These are phyloP conservation scores for Limonius californicus DNA, from an alignment of 1,140 invertebrate species.

Conservation along the genomic window DNA sequence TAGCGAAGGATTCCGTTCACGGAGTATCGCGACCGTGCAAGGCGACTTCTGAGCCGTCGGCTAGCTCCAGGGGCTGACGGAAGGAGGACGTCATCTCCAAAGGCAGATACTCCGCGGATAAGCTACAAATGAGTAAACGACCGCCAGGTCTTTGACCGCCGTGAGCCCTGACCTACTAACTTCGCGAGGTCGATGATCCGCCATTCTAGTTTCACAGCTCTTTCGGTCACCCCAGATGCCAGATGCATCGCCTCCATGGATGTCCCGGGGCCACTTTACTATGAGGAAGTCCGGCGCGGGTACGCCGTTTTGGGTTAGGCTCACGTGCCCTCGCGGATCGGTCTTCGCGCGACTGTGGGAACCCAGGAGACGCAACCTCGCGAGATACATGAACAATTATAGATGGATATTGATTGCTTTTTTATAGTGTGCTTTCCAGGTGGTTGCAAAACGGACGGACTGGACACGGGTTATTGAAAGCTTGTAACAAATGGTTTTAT, in stretches of 20 bases:
- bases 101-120: slow-evolving; percentile 16
- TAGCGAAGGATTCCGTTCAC: too few species aligned
- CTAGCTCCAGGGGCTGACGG: background rate
- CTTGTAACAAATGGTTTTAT: slow-evolving; percentile 29
- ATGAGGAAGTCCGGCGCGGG: slow-evolving; percentile 22
- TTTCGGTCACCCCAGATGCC: slow-evolving; percentile 42
- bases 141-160: slow-evolving; percentile 43
- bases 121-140: slow-evolving; percentile 42
- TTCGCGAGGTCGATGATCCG: slow-evolving; percentile 48
- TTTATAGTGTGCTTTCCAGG: slow-evolving; percentile 15
- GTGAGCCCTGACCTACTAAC: slow-evolving; percentile 48
- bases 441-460: background rate
- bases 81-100: background rate
- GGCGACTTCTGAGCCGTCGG: too few species aligned
- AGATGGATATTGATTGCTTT: background rate
- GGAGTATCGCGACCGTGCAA: too few species aligned
- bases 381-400: too few species aligned
- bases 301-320: background rate
- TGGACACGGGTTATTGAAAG: slow-evolving; percentile 15
- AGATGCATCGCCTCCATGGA: slow-evolving; percentile 27
- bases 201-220: slow-evolving; percentile 48
- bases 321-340: background rate
- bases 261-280: slow-evolving; percentile 24
- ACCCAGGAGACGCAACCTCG: too few species aligned
- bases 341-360: background rate